phyloP scores from a whole-genome alignment of 2,113 vertebrate species.

The Phaethornis superciliosus region DNA sequence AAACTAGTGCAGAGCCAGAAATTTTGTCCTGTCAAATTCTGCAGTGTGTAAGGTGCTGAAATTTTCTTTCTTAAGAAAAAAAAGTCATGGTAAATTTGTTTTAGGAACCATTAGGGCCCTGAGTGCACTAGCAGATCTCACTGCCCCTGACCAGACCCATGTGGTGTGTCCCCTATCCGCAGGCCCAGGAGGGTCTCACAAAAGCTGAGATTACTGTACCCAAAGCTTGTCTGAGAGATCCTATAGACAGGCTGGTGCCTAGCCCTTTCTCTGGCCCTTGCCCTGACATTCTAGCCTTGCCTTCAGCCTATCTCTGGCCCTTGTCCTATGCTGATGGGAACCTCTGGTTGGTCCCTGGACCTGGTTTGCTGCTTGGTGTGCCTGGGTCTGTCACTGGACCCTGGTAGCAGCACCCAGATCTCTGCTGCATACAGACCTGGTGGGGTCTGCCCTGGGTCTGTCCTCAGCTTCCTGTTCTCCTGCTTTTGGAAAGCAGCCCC shows the following conservation, averaged over 20 bases:
- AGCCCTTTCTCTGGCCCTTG: background rate
- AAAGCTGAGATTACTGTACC: background rate
- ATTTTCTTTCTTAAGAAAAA: background rate
- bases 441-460: background rate
- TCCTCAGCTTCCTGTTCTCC: background rate
- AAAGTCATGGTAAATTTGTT: background rate
- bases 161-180: too few species aligned
- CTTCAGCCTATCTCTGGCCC: background rate
- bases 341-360: background rate
- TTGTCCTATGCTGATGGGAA: background rate
- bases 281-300: background rate
- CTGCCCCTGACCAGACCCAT: background rate
- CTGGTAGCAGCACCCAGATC: accelerated
- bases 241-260: too few species aligned
- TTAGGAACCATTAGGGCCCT: background rate
- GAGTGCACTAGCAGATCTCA: background rate
- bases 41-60: background rate
- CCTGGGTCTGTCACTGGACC: background rate
- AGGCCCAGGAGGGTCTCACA: background rate
- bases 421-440: background rate
- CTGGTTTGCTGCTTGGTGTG: background rate
- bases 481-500: background rate
- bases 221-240: background rate
- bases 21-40: background rate
- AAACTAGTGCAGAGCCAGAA: background rate